Evolutionary conservation across 2,113 vertebrate genomes (phyloP).

Genomic region (Bubo bubo): DNA sequence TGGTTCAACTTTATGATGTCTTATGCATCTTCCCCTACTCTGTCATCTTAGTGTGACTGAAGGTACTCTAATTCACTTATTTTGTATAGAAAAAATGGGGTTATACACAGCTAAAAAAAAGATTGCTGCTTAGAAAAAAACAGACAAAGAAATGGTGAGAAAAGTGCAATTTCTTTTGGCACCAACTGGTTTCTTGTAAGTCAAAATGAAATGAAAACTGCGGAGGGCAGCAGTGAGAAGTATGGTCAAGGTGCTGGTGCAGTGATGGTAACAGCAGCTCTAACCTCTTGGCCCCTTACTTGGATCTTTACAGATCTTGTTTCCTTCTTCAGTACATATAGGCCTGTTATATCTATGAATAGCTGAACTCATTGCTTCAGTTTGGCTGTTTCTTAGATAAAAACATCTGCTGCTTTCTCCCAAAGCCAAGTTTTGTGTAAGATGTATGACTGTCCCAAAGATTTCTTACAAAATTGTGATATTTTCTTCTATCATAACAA

Average conservation of each 20-base stretch:
- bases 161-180: neutral
- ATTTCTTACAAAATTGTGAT: neutral
- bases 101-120: neutral
- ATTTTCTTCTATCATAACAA: neutral
- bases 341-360: neutral
- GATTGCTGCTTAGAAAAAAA: neutral
- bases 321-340: neutral
- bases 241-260: neutral
- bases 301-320: neutral
- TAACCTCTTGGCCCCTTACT: neutral
- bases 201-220: neutral
- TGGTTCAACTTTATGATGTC: neutral
- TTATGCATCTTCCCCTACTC: neutral
- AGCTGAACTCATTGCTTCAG: neutral
- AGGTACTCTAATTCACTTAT: neutral
- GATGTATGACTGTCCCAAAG: neutral
- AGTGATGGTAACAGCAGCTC: neutral
- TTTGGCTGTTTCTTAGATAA: neutral
- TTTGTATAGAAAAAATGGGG: neutral
- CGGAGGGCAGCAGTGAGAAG: neutral
- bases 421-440: neutral
- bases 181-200: neutral
- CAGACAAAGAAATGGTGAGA: neutral
- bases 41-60: neutral
- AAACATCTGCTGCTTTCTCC: neutral